phyloP scores from a whole-genome alignment of 2,797 vertebrate species.

The Lophotriccus pileatus region DNA sequence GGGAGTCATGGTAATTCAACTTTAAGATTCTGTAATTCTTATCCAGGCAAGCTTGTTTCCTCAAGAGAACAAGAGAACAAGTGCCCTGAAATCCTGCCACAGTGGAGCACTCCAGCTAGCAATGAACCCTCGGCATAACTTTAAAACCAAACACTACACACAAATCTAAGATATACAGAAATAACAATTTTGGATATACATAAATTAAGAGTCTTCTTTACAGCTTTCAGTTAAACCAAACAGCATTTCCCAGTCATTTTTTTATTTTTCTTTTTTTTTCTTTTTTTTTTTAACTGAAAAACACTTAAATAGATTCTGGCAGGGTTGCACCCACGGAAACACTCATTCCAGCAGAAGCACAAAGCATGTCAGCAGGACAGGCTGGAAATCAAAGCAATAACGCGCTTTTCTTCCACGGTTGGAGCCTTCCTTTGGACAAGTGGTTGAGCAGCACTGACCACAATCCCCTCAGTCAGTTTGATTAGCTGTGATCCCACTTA shows the following conservation, averaged over 20 bases:
- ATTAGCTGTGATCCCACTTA: background rate
- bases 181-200: background rate
- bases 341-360: background rate
- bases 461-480: background rate
- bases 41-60: background rate
- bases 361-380: background rate
- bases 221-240: background rate
- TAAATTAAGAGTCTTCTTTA: background rate
- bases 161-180: background rate
- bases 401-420: fast-evolving
- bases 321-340: fast-evolving
- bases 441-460: background rate
- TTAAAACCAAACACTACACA: background rate
- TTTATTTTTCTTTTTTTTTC: fast-evolving
- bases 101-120: background rate
- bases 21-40: background rate
- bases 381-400: background rate
- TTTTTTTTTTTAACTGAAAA: background rate
- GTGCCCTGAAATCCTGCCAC: background rate
- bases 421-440: background rate
- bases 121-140: background rate
- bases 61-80: background rate
- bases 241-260: fast-evolving
- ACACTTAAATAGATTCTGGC: background rate
- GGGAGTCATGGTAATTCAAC: fast-evolving